A percentile compares a stretch with the other conserved stretches of the same genome.
Evolutionary conservation across 2,797 vertebrate genomes (phyloP).

Genomic region (Cynodonichthys magdalenae): DNA sequence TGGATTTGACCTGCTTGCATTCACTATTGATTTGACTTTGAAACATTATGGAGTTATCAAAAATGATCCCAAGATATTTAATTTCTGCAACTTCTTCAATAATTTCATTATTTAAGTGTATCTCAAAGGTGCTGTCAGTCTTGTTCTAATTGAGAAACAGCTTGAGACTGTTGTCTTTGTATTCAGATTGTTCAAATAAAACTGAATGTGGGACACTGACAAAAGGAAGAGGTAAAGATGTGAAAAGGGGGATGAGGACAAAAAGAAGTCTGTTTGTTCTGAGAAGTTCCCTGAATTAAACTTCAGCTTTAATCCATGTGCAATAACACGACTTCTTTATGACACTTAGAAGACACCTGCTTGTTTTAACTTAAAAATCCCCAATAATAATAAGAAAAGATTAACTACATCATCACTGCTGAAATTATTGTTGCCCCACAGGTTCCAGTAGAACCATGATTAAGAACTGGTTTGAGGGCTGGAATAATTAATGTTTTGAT

Average conservation of each 20-base stretch:
- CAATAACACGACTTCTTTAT: constrained; percentile 43
- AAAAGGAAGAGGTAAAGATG: too few species aligned
- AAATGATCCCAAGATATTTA: too few species aligned
- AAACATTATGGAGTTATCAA: too few species aligned
- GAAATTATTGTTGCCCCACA: constrained; percentile 15
- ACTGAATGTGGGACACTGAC: too few species aligned
- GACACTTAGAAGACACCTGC: constrained; percentile 56
- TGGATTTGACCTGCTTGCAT: too few species aligned
- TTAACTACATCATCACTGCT: constrained; percentile 19
- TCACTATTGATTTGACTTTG: too few species aligned
- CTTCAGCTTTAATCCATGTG: constrained; percentile 18
- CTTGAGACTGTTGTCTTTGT: too few species aligned
- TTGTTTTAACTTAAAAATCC: constrained; percentile 48
- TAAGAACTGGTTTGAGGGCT: constrained; percentile 17
- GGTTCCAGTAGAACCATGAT: constrained; percentile 30
- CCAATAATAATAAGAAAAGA: constrained; percentile 46
- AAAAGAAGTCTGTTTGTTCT: constrained; percentile 31
- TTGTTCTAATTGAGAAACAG: too few species aligned
- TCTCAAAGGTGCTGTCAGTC: too few species aligned
- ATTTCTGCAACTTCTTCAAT: too few species aligned
- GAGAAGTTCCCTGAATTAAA: constrained; percentile 50
- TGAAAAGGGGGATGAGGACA: not conserved
- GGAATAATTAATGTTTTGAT: constrained; percentile 12
- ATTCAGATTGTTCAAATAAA: too few species aligned
- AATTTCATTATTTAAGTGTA: too few species aligned